Percentiles rank a stretch among this genome's conserved stretches.
Evolutionary conservation across 2,797 vertebrate species (phyloP).

Genomic region (Enteromius viviparus): DNA sequence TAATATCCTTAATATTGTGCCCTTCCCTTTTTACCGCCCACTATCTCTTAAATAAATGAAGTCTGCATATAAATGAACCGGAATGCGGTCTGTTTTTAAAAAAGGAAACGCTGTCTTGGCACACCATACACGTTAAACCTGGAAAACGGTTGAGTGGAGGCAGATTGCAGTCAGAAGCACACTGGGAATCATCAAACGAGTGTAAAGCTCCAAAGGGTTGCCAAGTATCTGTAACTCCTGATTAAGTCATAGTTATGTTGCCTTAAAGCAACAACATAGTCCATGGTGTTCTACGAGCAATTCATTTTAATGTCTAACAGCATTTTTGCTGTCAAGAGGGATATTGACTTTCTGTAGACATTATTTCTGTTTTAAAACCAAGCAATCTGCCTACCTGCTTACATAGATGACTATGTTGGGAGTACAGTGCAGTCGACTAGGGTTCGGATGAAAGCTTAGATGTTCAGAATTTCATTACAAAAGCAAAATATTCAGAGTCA

Average conservation of each 20-base stretch:
- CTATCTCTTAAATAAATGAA: constrained; percentile 41
- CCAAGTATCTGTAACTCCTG: constrained; percentile 25
- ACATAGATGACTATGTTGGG: not conserved
- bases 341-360: not conserved
- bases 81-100: not conserved
- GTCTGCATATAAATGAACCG: not conserved
- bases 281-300: constrained; percentile 4
- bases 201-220: not conserved
- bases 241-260: constrained; percentile 36
- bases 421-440: not conserved
- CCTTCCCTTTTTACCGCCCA: not conserved
- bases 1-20: constrained; percentile 60
- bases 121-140: not conserved
- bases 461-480: not conserved
- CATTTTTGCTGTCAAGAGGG: not conserved
- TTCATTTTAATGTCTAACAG: constrained; percentile 14
- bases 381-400: not conserved
- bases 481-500: not conserved
- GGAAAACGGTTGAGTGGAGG: not conserved
- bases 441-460: not conserved
- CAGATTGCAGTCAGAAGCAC: constrained; percentile 4
- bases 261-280: constrained; percentile 8
- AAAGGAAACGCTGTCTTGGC: not conserved
- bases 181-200: constrained; percentile 22
- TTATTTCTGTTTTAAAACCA: not conserved